These are phyloP conservation scores for Hozukius guyotensis DNA, from an alignment of 2,797 vertebrate species.

Conservation along the genomic window DNA sequence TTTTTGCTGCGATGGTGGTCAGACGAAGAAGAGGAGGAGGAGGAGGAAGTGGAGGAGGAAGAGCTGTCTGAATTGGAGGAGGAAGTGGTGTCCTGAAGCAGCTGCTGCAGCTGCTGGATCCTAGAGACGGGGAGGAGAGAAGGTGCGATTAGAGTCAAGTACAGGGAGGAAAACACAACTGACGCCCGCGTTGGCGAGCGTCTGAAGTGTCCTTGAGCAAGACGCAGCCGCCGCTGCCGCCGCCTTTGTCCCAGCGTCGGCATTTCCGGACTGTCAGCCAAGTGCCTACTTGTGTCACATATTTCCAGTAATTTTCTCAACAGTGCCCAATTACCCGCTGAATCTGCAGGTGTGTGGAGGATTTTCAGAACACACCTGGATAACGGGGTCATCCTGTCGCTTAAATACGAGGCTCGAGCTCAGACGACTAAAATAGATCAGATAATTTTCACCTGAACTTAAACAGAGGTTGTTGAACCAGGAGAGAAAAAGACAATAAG, in stretches of 20 bases:
- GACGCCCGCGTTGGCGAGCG: conserved; percentile 1
- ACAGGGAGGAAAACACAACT: background rate
- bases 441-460: background rate
- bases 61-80: conserved; percentile 79
- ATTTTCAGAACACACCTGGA: background rate
- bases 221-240: background rate
- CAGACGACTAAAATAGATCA: background rate
- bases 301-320: background rate
- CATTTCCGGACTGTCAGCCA: background rate
- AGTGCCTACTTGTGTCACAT: background rate
- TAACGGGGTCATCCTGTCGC: background rate
- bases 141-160: conserved; percentile 20
- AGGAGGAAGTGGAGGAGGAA: conserved; percentile 77
- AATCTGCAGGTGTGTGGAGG: conserved; percentile 11
- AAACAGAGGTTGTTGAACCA: background rate
- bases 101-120: conserved; percentile 93
- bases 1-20: conserved; percentile 80
- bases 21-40: conserved; percentile 73
- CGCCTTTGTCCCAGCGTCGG: background rate
- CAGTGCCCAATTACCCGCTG: background rate
- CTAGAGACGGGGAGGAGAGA: conserved; percentile 68
- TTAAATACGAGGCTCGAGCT: background rate
- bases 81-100: conserved; percentile 91
- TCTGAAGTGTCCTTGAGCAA: conserved; percentile 16
- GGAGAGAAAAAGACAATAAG: background rate